A percentile compares a stretch with the other conserved stretches of the same genome.
These are phyloP conservation scores for Anniella stebbinsi DNA, from an alignment of 2,797 vertebrate genomes.

Conservation along the genomic window DNA sequence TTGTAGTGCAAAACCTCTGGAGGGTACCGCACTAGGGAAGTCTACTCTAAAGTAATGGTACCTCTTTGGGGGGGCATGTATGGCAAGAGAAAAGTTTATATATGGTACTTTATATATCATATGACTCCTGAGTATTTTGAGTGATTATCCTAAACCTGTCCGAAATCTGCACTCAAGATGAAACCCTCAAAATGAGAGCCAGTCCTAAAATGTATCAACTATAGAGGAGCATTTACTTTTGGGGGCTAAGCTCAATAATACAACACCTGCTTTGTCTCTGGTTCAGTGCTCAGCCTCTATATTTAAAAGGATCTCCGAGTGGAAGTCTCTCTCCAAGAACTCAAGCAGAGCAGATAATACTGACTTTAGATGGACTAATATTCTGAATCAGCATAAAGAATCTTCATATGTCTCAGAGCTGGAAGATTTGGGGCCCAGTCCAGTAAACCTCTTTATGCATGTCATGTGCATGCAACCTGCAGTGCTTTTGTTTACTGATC, in stretches of 20 bases:
- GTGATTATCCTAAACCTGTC: not conserved
- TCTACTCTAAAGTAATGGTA: not conserved
- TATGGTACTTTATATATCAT: not conserved
- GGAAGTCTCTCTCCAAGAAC: too few relatives aligned
- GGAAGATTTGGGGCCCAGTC: not conserved
- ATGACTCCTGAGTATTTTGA: not conserved
- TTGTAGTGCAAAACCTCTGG: too few relatives aligned
- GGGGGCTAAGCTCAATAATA: not conserved
- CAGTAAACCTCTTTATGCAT: not conserved
- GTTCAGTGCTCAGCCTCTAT: not conserved
- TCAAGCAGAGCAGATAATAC: too few relatives aligned
- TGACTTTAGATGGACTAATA: too few relatives aligned
- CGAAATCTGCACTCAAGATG: not conserved
- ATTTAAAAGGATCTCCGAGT: too few relatives aligned
- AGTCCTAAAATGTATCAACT: not conserved
- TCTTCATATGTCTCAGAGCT: not conserved
- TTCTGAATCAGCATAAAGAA: too few relatives aligned
- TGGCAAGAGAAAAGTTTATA: not conserved
- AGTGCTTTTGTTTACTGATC: not conserved
- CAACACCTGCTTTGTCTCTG: not conserved
- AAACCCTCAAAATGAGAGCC: not conserved
- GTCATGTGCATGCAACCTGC: not conserved
- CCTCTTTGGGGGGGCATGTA: not conserved
- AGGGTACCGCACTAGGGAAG: not conserved
- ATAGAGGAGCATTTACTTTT: not conserved